Conservation (phyloP, 2,888 invertebrate species). For the Macroteleia sp. region DNA sequence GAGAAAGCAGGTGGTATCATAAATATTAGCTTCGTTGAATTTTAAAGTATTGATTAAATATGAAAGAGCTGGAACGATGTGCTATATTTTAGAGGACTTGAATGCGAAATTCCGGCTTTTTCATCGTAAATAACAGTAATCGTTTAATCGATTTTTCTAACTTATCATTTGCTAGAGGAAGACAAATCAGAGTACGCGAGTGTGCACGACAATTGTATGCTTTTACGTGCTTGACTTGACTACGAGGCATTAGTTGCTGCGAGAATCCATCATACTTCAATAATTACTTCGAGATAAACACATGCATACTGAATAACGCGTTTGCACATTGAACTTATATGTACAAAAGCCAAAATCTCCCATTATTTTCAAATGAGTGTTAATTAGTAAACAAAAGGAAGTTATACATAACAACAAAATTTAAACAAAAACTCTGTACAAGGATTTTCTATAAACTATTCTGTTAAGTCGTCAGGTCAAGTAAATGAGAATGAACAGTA, state of each 20-base stretch:
- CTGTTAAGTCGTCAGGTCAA: conserved; percentile 28
- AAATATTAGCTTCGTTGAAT: conserved; percentile 8
- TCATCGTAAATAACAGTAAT: conserved; percentile 23
- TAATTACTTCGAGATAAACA: neutral
- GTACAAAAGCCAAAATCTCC: conserved; percentile 22
- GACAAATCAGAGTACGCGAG: conserved; percentile 6
- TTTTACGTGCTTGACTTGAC: conserved; percentile 8
- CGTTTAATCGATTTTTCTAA: conserved; percentile 12
- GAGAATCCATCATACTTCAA: neutral
- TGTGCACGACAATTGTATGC: conserved; percentile 3
- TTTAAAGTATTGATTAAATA: neutral
- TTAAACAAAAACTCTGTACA: conserved; percentile 28
- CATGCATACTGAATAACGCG: conserved; percentile 1
- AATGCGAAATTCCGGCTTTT: conserved; percentile 8
- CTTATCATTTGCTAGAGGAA: conserved; percentile 7
- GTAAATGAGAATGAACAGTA: conserved; percentile 27
- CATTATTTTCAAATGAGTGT: conserved; percentile 29
- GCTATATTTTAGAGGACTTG: neutral
- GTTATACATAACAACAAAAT: conserved; percentile 13
- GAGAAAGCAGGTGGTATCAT: neutral
- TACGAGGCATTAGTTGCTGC: neutral
- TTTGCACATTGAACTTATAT: conserved; percentile 6
- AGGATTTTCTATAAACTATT: conserved; percentile 50
- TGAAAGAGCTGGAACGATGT: conserved; percentile 7
- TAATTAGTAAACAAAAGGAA: neutral